These are phyloP conservation scores for Myotis findleyi DNA, from an alignment of 2,797 vertebrate species.

Conservation along the genomic window DNA sequence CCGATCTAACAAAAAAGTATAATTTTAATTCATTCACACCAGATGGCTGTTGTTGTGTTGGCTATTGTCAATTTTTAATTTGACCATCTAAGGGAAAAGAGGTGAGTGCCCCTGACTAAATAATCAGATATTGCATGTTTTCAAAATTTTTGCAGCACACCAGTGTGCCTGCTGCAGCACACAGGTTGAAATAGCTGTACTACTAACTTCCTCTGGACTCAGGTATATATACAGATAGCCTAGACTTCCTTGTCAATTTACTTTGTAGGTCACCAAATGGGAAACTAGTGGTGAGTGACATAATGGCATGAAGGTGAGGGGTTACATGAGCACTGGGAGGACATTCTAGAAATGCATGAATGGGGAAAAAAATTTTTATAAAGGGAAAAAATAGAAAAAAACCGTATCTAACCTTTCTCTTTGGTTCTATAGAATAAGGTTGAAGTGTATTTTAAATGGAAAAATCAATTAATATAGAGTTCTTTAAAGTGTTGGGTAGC, in stretches of 20 bases:
- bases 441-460: constrained; percentile 17
- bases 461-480: not conserved
- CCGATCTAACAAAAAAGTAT: not conserved
- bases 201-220: constrained; percentile 40
- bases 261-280: not conserved
- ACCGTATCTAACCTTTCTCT: not conserved
- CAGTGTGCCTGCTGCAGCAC: not conserved
- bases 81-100: not conserved
- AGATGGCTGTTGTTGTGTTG: not conserved
- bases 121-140: not conserved
- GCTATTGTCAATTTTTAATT: not conserved
- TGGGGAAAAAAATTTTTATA: not conserved
- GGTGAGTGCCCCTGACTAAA: not conserved
- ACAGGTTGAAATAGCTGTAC: not conserved
- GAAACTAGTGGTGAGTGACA: not conserved
- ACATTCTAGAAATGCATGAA: not conserved
- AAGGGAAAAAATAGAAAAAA: not conserved
- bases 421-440: not conserved
- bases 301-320: not conserved
- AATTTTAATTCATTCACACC: not conserved
- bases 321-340: not conserved
- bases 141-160: not conserved
- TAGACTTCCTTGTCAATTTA: constrained; percentile 42
- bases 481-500: not conserved
- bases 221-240: not conserved